Evolutionary conservation across 2,113 vertebrate species (phyloP), one percentile per base, ranked within the genome.

Genomic region (Grammatotria lemairii): DNA sequence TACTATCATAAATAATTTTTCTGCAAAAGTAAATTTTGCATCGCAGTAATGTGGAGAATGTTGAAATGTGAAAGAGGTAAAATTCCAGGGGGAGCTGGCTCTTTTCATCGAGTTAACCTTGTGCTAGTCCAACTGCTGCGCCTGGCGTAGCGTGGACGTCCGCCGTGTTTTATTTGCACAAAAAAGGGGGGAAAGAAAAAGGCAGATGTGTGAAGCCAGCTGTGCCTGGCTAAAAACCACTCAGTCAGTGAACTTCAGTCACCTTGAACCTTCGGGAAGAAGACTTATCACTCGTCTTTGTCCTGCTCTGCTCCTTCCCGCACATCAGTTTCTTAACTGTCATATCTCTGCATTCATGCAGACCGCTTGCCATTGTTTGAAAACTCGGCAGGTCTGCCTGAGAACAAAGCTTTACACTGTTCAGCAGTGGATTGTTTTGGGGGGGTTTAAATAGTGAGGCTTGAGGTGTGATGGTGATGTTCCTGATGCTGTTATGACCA

Each of bases 91-190:
- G 35, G 65, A 60, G 85, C 23, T 3, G 42, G 2, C 19, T 49
- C 80, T 91, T 85, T 84, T 80, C 49, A 85, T 88, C 5, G 26
- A 23, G 85, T 91, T 92, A 92, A 91, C 91, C 89, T 91, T 40
- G 82, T 85, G 88, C 85, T 26, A 65, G 68, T 78, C 54, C 14
- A 79, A 79, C 87, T 42, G 86, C 75, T 87, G 78, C 6, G 63
- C 84, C 90, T 93, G 88, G 91, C 93, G 90, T 47, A 73, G 82
- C 23, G 80, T 19, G 19, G 86, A 51, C 51, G 65, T 65, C 51
- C 31, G 38, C 85, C 65, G 40, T 80, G 82, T 51, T 85, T 51
- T 31, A 8, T 86, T 70, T 51, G 35, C 58, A 88, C 75, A 16
- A 63, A 87, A 80, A 51, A 35, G 16, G 35, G 16, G 16, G 12